These are phyloP conservation scores for Chouioia cunea DNA, from an alignment of 2,888 invertebrate genomes.

Conservation along the genomic window DNA sequence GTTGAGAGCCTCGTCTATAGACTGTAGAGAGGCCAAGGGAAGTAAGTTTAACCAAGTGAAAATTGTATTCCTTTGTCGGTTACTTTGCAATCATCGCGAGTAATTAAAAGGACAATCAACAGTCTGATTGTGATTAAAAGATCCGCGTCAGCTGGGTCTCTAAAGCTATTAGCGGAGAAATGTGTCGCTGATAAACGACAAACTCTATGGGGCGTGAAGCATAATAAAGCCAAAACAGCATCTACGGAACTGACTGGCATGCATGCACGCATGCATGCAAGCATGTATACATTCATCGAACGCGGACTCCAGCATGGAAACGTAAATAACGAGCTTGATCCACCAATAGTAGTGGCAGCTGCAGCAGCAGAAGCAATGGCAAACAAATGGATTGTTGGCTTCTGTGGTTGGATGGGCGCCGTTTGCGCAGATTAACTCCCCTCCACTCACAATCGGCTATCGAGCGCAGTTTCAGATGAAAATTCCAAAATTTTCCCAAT, in stretches of 20 bases:
- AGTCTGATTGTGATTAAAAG: conserved; percentile 14
- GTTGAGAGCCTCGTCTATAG: too few relatives aligned
- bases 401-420: conserved; percentile 14
- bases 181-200: not conserved
- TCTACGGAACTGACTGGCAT: too few relatives aligned
- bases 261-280: too few relatives aligned
- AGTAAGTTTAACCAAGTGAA: too few relatives aligned
- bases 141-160: too few relatives aligned
- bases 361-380: conserved; percentile 13
- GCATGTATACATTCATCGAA: not conserved
- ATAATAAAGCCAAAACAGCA: conserved; percentile 13
- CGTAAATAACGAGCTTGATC: conserved; percentile 34
- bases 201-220: conserved; percentile 3
- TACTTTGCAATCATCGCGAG: conserved; percentile 9
- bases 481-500: conserved; percentile 12
- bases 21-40: too few relatives aligned
- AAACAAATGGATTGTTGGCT: conserved; percentile 39
- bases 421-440: not conserved
- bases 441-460: not conserved
- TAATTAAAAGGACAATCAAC: conserved; percentile 32
- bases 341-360: not conserved
- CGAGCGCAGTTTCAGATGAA: not conserved
- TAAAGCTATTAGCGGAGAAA: too few relatives aligned
- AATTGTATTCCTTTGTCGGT: conserved; percentile 11
- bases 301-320: conserved; percentile 15